Evolutionary conservation across 2,888 invertebrate genomes (phyloP), one percentile per base, ranked within the genome.

Genomic region (Taphrorychus bicolor): DNA sequence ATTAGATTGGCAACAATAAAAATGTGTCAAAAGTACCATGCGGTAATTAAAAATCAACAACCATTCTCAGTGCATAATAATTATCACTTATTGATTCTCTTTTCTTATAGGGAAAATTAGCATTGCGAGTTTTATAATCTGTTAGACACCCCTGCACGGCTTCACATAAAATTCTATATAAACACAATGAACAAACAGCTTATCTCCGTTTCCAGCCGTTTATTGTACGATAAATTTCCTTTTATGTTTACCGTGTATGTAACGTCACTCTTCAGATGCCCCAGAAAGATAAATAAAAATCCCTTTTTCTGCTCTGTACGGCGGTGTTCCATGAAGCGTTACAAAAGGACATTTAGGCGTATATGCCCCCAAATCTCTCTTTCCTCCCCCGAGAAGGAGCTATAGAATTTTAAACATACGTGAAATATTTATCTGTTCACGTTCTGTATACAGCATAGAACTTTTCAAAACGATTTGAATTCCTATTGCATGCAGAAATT

Each of bases 161-260:
- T 9, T 32, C 32, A 9, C 7, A 11, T 32, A 32, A 32, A 32
- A 32, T 32, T 32, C 32, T 32, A 32, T 32, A 32, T 32, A 32
- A 32, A 32, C 32, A 3, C 32, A 32, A 32, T 32, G 32, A 32
- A 32, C 11, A 32, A 32, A 32, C 32, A 32, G 32, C 32, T 32
- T 32, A 32, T 32, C 32, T 32, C 32, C 32, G 3, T 45, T 45
- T 45, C 45, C 45, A 45, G 45, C 17, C 45, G 45, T 45, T 45
- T 45, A 45, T 17, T 16, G 45, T 45, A 17, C 17, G 45, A 45
- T 45, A 45, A 45, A 45, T 45, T 16, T 17, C 5, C 45, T 16
- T 16, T 14, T 45, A 17, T 45, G 45, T 45, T 45, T 45, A 45
- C 45, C 14, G 45, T 17, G 14, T 45, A 17, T 45, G 32, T 32